phyloP scores from a whole-genome alignment of 2,113 vertebrate genomes.

The Notiomystis cincta region DNA sequence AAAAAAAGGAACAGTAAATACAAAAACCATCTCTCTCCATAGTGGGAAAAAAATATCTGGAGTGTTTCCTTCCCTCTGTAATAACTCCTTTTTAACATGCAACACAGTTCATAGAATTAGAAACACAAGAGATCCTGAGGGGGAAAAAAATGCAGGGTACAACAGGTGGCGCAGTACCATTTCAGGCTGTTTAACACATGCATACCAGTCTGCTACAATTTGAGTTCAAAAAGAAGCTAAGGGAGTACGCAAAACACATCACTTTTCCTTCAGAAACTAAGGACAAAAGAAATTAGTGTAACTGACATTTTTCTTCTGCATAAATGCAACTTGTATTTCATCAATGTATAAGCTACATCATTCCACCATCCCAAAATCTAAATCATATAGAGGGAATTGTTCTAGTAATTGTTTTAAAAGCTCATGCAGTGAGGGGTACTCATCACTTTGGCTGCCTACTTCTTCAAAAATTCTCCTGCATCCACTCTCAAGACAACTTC shows the following conservation, averaged over 20 bases:
- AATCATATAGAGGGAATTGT: background rate
- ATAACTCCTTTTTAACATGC: background rate
- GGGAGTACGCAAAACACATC: background rate
- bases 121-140: background rate
- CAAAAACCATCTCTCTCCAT: background rate
- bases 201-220: background rate
- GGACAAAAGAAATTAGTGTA: background rate
- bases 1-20: background rate
- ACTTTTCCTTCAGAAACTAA: background rate
- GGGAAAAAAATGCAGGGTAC: background rate
- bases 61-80: background rate
- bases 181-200: background rate
- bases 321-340: background rate
- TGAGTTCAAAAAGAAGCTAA: background rate
- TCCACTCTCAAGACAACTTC: background rate
- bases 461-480: background rate
- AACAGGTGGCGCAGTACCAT: background rate
- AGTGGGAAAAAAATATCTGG: background rate
- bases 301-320: background rate
- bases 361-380: fast-evolving
- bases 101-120: background rate
- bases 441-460: background rate
- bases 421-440: background rate
- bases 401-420: background rate
- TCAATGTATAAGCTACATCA: background rate